Evolutionary conservation across 2,888 invertebrate genomes (phyloP).

Genomic region (Leucoptera coffeella): DNA sequence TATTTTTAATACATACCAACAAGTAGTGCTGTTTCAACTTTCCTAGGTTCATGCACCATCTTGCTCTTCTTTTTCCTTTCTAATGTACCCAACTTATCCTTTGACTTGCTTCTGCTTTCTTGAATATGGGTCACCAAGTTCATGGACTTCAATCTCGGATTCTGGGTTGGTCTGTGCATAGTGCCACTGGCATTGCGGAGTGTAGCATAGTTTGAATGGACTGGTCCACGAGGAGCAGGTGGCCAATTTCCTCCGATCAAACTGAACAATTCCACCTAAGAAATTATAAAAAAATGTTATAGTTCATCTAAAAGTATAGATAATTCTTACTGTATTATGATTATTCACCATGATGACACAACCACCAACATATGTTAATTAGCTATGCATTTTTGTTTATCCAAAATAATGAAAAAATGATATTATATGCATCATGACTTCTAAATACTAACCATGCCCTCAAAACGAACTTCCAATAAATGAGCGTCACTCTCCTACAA

Average conservation of each 20-base stretch:
- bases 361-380: no score
- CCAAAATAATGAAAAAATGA: no score
- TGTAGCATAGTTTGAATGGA: slow-evolving; percentile 27
- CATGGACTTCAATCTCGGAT: slow-evolving; percentile 52
- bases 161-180: slow-evolving; percentile 28
- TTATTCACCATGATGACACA: no score
- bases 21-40: slow-evolving; percentile 41
- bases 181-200: slow-evolving; percentile 17
- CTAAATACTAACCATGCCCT: no score
- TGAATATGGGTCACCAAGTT: slow-evolving; percentile 55
- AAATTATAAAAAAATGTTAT: no score
- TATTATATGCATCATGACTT: no score
- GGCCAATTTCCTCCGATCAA: slow-evolving; percentile 46
- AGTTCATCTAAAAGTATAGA: no score
- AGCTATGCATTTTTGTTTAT: no score
- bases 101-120: slow-evolving; percentile 12
- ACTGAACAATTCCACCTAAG: slow-evolving; percentile 32
- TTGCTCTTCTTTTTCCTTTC: slow-evolving; percentile 16
- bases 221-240: slow-evolving; percentile 29
- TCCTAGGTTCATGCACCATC: slow-evolving; percentile 42
- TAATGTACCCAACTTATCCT: slow-evolving; percentile 4
- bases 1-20: no score
- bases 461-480: no score
- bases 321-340: no score
- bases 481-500: no score